A percentile compares a stretch with the other conserved stretches of the same genome.
Conservation (phyloP, 2,113 vertebrate genomes). For the Aphelocoma coerulescens region DNA sequence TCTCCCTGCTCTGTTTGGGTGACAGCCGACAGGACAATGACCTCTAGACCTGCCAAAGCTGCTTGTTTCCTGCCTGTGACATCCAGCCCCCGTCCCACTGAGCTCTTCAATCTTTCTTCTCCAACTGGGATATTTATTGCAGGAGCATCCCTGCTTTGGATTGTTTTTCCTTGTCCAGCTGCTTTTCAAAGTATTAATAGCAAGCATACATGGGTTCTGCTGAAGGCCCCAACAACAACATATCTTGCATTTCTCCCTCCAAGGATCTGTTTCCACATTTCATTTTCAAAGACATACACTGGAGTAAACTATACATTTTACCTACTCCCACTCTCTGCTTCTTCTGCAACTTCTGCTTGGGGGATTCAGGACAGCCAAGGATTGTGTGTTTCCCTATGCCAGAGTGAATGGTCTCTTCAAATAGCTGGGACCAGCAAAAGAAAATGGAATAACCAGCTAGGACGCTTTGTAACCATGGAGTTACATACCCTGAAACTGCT, state of each 20-base stretch:
- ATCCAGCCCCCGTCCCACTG: neutral
- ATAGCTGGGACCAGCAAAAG: neutral
- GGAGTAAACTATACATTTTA: neutral
- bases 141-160: neutral
- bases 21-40: neutral
- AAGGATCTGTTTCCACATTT: neutral
- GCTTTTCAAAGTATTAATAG: constrained; percentile 19
- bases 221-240: neutral
- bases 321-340: neutral
- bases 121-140: neutral
- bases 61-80: constrained; percentile 8
- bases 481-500: neutral
- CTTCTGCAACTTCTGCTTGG: neutral
- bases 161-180: constrained; percentile 11
- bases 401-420: neutral
- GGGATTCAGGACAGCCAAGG: neutral
- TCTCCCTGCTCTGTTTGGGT: neutral
- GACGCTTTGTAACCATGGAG: neutral
- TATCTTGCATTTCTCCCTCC: constrained; percentile 32
- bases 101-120: neutral
- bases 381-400: neutral
- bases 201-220: neutral
- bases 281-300: neutral
- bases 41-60: constrained; percentile 5
- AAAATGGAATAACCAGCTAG: neutral